Percentiles rank a stretch among this genome's conserved stretches.
Conservation (phyloP, 2,113 vertebrate species). For the Hemiscyllium ocellatum region DNA sequence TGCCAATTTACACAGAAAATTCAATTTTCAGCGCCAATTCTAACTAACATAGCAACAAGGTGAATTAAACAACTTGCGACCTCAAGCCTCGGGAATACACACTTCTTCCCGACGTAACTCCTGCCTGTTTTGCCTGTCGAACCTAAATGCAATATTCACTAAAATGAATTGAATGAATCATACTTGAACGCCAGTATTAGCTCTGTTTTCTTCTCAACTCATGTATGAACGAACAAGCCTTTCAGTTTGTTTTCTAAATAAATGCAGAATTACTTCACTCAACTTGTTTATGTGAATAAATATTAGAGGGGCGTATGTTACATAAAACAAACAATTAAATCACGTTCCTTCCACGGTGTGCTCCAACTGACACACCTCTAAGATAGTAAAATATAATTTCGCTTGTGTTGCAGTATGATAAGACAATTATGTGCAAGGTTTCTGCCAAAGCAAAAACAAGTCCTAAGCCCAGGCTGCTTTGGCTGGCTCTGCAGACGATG, state of each 20-base stretch:
- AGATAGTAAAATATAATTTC: slow-evolving; percentile 8
- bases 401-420: not conserved
- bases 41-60: not conserved
- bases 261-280: not conserved
- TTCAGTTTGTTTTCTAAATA: not conserved
- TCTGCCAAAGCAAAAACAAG: not conserved
- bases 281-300: slow-evolving; percentile 7
- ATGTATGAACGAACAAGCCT: slow-evolving; percentile 7
- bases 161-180: not conserved
- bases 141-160: not conserved
- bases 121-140: not conserved
- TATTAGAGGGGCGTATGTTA: not conserved
- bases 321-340: slow-evolving; percentile 22
- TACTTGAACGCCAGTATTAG: not conserved
- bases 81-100: not conserved
- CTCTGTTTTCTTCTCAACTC: slow-evolving; percentile 20
- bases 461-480: not conserved
- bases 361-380: not conserved
- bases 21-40: not conserved
- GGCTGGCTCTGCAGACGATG: not conserved
- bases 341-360: not conserved
- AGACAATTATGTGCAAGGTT: not conserved
- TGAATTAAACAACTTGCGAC: not conserved
- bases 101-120: not conserved
- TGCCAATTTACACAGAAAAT: not conserved